Conservation (phyloP, 2,113 vertebrate genomes). For the Chrysochloris asiatica region DNA sequence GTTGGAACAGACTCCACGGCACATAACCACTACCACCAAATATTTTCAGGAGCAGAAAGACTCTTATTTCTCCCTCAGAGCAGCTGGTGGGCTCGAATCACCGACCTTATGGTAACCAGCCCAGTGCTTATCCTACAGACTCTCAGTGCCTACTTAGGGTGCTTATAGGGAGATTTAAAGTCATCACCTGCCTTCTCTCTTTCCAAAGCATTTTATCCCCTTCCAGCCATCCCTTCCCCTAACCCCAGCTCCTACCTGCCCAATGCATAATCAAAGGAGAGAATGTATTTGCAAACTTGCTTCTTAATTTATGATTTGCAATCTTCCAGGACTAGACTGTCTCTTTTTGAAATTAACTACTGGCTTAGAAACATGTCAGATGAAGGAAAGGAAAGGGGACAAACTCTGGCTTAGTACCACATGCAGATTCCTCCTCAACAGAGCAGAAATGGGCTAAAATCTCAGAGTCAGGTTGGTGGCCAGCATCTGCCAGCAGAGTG, state of each 20-base stretch:
- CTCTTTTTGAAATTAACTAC: constrained; percentile 14
- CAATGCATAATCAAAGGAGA: background rate
- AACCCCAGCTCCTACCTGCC: background rate
- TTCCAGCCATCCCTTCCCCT: background rate
- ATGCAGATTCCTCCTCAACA: background rate
- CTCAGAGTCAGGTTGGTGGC: background rate
- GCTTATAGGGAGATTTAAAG: constrained; percentile 17
- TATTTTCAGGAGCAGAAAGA: too few relatives aligned
- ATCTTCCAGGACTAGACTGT: background rate
- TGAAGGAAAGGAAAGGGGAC: background rate
- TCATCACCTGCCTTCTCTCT: background rate
- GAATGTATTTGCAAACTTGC: background rate
- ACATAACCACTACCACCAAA: too few relatives aligned
- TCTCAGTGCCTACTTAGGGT: too few relatives aligned
- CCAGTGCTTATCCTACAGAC: too few relatives aligned
- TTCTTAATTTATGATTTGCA: background rate
- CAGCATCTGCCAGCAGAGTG: background rate
- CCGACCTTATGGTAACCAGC: too few relatives aligned
- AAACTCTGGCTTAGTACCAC: background rate
- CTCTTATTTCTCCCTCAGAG: too few relatives aligned
- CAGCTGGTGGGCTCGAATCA: too few relatives aligned
- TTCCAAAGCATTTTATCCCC: background rate
- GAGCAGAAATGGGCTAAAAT: background rate
- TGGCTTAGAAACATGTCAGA: constrained; percentile 29
- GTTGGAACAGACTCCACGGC: too few relatives aligned